Evolutionary conservation across 2,113 vertebrate genomes (phyloP).

Genomic region (Hiodon alosoides): DNA sequence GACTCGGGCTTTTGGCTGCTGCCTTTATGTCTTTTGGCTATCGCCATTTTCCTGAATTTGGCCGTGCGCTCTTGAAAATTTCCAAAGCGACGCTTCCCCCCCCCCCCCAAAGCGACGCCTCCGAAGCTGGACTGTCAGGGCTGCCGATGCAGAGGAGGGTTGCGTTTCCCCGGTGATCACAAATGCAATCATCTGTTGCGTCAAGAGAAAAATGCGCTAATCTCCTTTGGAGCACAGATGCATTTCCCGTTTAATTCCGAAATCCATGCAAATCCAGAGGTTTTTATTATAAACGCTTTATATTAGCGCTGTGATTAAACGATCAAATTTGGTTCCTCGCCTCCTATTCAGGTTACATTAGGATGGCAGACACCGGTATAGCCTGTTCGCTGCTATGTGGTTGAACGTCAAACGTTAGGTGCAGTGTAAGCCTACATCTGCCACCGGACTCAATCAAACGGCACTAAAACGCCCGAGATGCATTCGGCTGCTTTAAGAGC

Average conservation of each 20-base stretch:
- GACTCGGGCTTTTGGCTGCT: not conserved
- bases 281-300: slow-evolving; percentile 63
- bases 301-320: slow-evolving; percentile 67
- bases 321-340: slow-evolving; percentile 58
- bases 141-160: not conserved
- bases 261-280: slow-evolving; percentile 66
- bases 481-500: slow-evolving; percentile 57
- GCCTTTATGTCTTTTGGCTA: not conserved
- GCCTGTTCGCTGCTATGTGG: not conserved
- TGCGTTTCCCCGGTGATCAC: not conserved
- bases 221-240: slow-evolving; percentile 58
- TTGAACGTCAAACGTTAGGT: slow-evolving; percentile 3
- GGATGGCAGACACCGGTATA: slow-evolving; percentile 28
- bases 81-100: too few relatives aligned
- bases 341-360: slow-evolving; percentile 60
- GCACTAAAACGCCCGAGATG: slow-evolving; percentile 56
- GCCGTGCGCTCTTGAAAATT: too few relatives aligned
- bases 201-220: slow-evolving; percentile 57
- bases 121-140: not conserved
- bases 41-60: too few relatives aligned
- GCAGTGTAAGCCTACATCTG: not conserved
- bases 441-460: not conserved
- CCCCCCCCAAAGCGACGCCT: too few relatives aligned
- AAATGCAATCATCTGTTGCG: slow-evolving; percentile 49
- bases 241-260: slow-evolving; percentile 64